Conservation (phyloP, 2,888 invertebrate genomes). For the Steinernema carpocapsae region DNA sequence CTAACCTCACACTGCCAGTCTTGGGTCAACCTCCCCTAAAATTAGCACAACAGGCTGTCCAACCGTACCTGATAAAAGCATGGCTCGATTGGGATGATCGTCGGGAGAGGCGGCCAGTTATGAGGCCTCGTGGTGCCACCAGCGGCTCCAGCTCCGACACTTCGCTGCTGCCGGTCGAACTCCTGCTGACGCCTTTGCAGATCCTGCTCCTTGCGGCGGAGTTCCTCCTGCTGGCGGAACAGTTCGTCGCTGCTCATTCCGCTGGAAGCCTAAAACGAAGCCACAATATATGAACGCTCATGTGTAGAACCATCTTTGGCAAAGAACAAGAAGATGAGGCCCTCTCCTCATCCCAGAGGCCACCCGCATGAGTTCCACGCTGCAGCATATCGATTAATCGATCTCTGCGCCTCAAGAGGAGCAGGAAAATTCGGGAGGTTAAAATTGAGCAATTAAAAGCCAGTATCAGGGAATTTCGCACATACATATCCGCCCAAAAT, state of each 20-base stretch:
- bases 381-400: slow-evolving; percentile 42
- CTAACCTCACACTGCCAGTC: too few species aligned
- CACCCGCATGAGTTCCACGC: not conserved
- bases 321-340: not conserved
- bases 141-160: slow-evolving; percentile 41
- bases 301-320: not conserved
- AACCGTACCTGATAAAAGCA: slow-evolving; percentile 88
- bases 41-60: too few species aligned
- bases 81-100: slow-evolving; percentile 86
- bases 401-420: slow-evolving; percentile 24
- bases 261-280: slow-evolving; percentile 42
- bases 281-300: slow-evolving; percentile 40
- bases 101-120: slow-evolving; percentile 98
- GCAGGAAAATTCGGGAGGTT: not conserved
- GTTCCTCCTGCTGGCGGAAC: slow-evolving; percentile 67
- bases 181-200: slow-evolving; percentile 75
- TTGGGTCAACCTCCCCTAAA: too few species aligned
- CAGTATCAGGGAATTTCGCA: slow-evolving; percentile 10
- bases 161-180: slow-evolving; percentile 74
- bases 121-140: slow-evolving; percentile 76
- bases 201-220: slow-evolving; percentile 65
- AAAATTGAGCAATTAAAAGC: slow-evolving; percentile 36
- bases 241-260: slow-evolving; percentile 62
- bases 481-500: not conserved
- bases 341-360: slow-evolving; percentile 1